phyloP scores from a whole-genome alignment of 2,888 invertebrate species.

The Julus scanicus region DNA sequence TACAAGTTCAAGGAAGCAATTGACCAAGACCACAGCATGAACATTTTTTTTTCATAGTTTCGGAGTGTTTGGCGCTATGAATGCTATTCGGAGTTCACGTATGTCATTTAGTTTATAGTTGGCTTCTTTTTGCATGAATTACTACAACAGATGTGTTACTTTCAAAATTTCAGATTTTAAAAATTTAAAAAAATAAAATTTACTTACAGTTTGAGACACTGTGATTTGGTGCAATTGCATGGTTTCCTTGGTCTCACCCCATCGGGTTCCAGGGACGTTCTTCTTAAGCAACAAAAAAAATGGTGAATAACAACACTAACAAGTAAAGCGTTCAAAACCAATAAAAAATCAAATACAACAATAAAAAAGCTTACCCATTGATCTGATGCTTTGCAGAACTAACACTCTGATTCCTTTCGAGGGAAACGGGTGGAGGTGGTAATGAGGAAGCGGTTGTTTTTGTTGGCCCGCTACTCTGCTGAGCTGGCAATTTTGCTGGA shows the following conservation, averaged over 20 bases:
- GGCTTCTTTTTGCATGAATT: too few species aligned
- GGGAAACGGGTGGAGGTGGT: background rate
- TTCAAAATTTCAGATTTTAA: too few species aligned
- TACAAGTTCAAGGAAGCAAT: too few species aligned
- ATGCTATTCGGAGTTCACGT: too few species aligned
- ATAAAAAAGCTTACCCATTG: slow-evolving; percentile 10
- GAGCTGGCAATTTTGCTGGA: background rate
- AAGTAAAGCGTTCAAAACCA: background rate
- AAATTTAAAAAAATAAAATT: background rate
- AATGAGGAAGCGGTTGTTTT: slow-evolving; percentile 40
- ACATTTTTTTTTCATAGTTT: too few species aligned
- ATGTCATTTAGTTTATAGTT: too few species aligned
- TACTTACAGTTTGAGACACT: slow-evolving; percentile 92
- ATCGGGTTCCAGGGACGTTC: slow-evolving; percentile 56
- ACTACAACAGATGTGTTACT: too few species aligned
- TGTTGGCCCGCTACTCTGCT: slow-evolving; percentile 37
- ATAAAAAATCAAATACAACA: background rate
- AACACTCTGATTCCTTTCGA: slow-evolving; percentile 9
- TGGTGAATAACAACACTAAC: background rate
- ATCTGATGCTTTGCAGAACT: slow-evolving; percentile 41
- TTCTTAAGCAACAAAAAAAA: background rate
- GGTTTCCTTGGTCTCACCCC: slow-evolving; percentile 84
- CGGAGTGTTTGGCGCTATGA: too few species aligned
- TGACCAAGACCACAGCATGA: too few species aligned
- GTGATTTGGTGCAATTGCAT: slow-evolving; percentile 99